These are phyloP conservation scores for Drosophila truncata DNA, from an alignment of 1,140 invertebrate species.

Conservation along the genomic window DNA sequence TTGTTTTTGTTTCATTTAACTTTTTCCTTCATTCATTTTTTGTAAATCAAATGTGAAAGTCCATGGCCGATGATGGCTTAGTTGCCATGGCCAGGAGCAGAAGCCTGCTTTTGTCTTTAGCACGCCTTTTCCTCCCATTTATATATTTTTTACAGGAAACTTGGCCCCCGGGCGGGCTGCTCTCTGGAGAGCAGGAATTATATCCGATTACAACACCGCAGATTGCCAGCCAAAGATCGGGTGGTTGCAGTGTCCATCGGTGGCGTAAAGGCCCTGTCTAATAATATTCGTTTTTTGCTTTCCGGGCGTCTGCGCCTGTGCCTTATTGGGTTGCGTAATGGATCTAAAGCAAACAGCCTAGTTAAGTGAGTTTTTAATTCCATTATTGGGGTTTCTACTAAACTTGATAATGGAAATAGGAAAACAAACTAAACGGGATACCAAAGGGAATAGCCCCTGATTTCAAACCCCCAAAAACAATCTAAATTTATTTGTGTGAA, in stretches of 20 bases:
- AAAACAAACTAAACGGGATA: conserved; percentile 16
- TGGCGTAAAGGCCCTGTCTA: conserved; percentile 19
- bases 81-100: conserved; percentile 24
- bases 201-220: conserved; percentile 82
- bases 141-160: conserved; percentile 8
- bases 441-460: conserved; percentile 2
- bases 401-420: conserved; percentile 18
- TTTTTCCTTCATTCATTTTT: conserved; percentile 35
- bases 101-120: conserved; percentile 51
- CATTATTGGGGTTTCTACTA: conserved; percentile 35
- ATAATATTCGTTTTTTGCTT: conserved; percentile 32
- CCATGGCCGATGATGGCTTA: conserved; percentile 61
- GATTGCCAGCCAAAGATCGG: conserved; percentile 38
- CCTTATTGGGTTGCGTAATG: conserved; percentile 41
- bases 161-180: conserved; percentile 12
- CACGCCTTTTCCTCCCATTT: conserved; percentile 21
- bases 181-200: conserved; percentile 74
- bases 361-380: conserved; percentile 55
- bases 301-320: conserved; percentile 12
- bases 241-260: conserved; percentile 36
- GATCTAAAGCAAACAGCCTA: conserved; percentile 48
- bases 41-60: conserved; percentile 74
- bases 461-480: not conserved
- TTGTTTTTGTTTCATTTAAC: conserved; percentile 24
- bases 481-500: not conserved